Percentiles rank a stretch among this genome's conserved stretches.
Conservation (phyloP, 2,797 vertebrate genomes). For the Momotus momota region DNA sequence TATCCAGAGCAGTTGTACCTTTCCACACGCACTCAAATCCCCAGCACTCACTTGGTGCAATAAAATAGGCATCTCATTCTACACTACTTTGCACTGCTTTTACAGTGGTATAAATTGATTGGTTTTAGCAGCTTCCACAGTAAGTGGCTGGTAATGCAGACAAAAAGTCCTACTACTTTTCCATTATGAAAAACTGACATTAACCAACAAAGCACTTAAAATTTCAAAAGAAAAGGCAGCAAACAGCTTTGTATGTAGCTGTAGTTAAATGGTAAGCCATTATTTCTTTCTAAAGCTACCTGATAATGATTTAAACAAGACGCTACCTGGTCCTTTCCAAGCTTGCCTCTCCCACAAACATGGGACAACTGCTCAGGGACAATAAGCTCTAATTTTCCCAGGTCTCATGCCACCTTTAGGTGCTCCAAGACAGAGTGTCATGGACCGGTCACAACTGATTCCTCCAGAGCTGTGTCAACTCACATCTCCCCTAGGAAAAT, state of each 20-base stretch:
- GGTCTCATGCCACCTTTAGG: not conserved
- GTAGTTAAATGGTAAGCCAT: not conserved
- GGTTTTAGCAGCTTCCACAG: not conserved
- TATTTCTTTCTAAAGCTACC: not conserved
- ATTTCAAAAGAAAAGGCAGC: not conserved
- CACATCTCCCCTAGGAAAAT: not conserved
- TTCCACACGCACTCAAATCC: not conserved
- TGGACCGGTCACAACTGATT: not conserved
- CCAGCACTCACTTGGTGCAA: not conserved
- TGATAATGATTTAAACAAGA: not conserved
- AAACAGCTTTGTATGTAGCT: not conserved
- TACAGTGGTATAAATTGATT: fast-evolving
- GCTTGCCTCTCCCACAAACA: not conserved
- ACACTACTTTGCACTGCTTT: not conserved
- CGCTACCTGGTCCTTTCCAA: not conserved
- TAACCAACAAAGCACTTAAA: not conserved
- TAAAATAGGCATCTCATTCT: not conserved
- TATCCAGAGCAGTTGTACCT: not conserved
- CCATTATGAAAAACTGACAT: not conserved
- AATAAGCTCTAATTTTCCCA: not conserved
- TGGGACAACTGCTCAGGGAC: not conserved
- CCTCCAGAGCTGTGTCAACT: not conserved
- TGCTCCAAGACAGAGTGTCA: not conserved
- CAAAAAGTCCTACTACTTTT: not conserved
- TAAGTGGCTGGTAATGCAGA: not conserved